Evolutionary conservation across 64 coral and sea anemone species (phyloP).

Genomic region (Catalaphyllia jardinei): DNA sequence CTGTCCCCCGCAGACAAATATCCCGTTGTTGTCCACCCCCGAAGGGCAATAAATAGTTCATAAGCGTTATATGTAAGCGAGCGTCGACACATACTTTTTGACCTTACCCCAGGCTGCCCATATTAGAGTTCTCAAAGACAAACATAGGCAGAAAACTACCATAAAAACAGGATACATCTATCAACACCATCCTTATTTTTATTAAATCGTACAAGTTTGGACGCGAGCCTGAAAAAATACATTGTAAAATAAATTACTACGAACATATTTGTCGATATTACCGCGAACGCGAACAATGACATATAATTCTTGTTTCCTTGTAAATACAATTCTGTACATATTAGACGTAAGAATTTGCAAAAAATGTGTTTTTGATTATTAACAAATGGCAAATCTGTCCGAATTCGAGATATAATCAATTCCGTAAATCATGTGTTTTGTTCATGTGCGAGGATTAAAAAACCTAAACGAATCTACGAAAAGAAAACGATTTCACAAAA

Average conservation of each 20-base stretch:
- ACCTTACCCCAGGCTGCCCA: neutral
- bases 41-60: neutral
- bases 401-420: neutral
- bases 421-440: neutral
- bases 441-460: neutral
- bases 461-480: neutral
- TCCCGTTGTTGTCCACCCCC: neutral
- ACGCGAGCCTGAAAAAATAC: slow-evolving; percentile 29
- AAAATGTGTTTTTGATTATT: slow-evolving; percentile 27
- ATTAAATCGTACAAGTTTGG: slow-evolving; percentile 11
- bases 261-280: slow-evolving; percentile 15
- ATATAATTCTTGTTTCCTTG: neutral
- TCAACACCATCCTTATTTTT: slow-evolving; percentile 48
- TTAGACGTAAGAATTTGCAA: slow-evolving; percentile 11
- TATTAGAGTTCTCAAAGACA: slow-evolving; percentile 2
- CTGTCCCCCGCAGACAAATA: neutral
- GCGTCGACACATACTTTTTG: neutral
- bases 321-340: slow-evolving; percentile 21
- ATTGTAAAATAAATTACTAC: slow-evolving; percentile 40
- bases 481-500: neutral
- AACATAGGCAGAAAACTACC: neutral
- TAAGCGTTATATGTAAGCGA: neutral
- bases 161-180: slow-evolving; percentile 2
- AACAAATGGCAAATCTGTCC: neutral
- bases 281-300: neutral